Evolutionary conservation across 2,888 invertebrate species (phyloP).

Genomic region (Spodoptera littoralis): DNA sequence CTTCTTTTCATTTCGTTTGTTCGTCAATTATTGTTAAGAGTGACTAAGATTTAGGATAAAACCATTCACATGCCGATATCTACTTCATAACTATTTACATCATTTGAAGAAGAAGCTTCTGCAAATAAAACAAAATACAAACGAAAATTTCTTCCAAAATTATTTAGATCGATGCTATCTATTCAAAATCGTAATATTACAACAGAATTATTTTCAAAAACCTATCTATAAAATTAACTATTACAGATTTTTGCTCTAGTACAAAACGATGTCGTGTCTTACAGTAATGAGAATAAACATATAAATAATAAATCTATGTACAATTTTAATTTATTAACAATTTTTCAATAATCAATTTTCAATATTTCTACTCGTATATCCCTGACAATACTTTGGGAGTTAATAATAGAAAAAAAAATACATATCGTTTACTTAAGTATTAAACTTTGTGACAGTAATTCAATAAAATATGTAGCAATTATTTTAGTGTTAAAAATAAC

Average conservation of each 20-base stretch:
- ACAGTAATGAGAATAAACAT: conserved; percentile 56
- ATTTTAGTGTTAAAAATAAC: conserved; percentile 69
- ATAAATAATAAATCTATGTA: conserved; percentile 42
- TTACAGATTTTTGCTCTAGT: conserved; percentile 73
- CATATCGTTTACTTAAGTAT: conserved; percentile 85
- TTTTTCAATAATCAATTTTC: conserved; percentile 34
- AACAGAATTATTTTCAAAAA: conserved; percentile 40
- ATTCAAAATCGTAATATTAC: conserved; percentile 18
- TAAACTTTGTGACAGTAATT: conserved; percentile 80
- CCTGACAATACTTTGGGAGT: conserved; percentile 64
- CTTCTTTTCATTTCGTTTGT: conserved; percentile 73
- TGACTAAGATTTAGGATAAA: conserved; percentile 66
- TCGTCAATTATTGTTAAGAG: conserved; percentile 77
- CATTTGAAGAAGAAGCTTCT: conserved; percentile 42
- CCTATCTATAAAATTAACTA: conserved; percentile 24
- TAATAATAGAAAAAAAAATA: conserved; percentile 71
- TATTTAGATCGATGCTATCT: conserved; percentile 41
- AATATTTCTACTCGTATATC: conserved; percentile 52
- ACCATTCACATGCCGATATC: conserved; percentile 26
- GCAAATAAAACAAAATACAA: conserved; percentile 21
- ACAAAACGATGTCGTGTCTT: conserved; percentile 80
- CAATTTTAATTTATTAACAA: conserved; percentile 42
- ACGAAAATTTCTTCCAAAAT: conserved; percentile 32
- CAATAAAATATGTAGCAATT: conserved; percentile 76
- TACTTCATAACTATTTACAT: conserved; percentile 39